These are phyloP conservation scores for Caenorhabditis remanei DNA, from an alignment of 1,140 invertebrate species.

Conservation along the genomic window DNA sequence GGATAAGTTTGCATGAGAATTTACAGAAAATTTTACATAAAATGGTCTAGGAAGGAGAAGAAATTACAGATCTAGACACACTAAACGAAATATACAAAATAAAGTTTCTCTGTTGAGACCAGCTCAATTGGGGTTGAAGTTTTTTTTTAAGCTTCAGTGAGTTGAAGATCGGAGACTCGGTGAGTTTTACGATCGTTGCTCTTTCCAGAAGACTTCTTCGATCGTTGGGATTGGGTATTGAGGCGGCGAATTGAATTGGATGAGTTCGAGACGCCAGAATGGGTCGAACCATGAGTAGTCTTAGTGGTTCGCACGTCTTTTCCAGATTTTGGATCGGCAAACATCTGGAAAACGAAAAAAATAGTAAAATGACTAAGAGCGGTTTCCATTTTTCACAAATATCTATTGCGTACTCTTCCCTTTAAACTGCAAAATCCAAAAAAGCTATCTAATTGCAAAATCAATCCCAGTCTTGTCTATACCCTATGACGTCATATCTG, in stretches of 20 bases:
- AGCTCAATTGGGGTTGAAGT: not conserved
- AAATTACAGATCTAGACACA: no score
- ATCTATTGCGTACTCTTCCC: no score
- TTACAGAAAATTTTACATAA: not conserved
- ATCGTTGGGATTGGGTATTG: not conserved
- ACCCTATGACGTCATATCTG: not conserved
- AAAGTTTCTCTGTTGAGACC: not conserved
- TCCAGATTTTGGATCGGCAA: slow-evolving; percentile 2
- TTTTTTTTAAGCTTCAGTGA: not conserved
- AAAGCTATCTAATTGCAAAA: no score
- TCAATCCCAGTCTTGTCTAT: no score
- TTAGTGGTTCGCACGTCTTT: slow-evolving; percentile 14
- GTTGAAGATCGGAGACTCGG: not conserved
- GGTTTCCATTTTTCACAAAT: no score
- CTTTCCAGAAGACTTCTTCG: slow-evolving; percentile 16
- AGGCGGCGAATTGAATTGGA: slow-evolving; percentile 4
- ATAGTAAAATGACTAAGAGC: not conserved
- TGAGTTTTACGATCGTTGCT: slow-evolving; percentile 20
- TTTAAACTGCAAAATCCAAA: no score
- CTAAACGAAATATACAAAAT: not conserved
- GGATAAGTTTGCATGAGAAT: not conserved
- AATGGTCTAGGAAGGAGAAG: not conserved
- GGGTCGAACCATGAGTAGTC: not conserved
- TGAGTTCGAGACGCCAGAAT: not conserved
- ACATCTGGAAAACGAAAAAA: slow-evolving; percentile 26